Evolutionary conservation across 2,888 invertebrate genomes (phyloP).

Genomic region (Erebia ligea): DNA sequence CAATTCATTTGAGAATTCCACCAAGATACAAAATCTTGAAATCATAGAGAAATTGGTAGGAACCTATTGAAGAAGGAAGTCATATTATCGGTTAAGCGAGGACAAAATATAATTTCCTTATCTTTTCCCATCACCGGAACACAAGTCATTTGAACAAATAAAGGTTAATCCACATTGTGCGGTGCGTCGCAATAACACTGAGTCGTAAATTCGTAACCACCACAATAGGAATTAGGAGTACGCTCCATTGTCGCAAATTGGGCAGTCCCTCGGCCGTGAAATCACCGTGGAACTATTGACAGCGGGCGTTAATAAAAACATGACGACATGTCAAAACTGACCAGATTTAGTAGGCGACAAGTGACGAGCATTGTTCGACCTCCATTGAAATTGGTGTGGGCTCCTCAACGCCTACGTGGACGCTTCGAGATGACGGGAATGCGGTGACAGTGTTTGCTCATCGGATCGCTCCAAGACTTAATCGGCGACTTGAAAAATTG

Average conservation of each 20-base stretch:
- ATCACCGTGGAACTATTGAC: slow-evolving; percentile 66
- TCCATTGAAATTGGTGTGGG: slow-evolving; percentile 78
- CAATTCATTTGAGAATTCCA: no score
- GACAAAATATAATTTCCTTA: slow-evolving; percentile 42
- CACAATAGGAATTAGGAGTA: slow-evolving; percentile 78
- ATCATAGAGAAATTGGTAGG: not conserved
- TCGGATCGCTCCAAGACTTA: slow-evolving; percentile 67
- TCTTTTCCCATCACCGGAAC: slow-evolving; percentile 53
- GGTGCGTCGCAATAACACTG: slow-evolving; percentile 69
- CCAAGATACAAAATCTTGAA: no score
- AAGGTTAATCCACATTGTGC: slow-evolving; percentile 74
- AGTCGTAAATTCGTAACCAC: slow-evolving; percentile 65
- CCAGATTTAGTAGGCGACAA: slow-evolving; percentile 78
- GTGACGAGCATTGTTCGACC: slow-evolving; percentile 70
- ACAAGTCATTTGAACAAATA: slow-evolving; percentile 78
- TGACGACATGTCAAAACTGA: slow-evolving; percentile 82
- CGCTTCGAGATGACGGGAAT: slow-evolving; percentile 52
- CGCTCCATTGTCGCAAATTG: slow-evolving; percentile 77
- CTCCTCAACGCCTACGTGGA: slow-evolving; percentile 69
- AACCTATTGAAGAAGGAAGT: slow-evolving; percentile 41
- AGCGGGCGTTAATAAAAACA: slow-evolving; percentile 80
- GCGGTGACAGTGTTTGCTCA: slow-evolving; percentile 71
- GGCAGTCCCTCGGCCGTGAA: slow-evolving; percentile 71
- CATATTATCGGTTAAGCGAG: slow-evolving; percentile 54
- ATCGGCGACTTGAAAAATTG: slow-evolving; percentile 63